A percentile compares a stretch with the other conserved stretches of the same genome.
phyloP scores from a whole-genome alignment of 2,888 invertebrate species.

The Spicauda simplicius region DNA sequence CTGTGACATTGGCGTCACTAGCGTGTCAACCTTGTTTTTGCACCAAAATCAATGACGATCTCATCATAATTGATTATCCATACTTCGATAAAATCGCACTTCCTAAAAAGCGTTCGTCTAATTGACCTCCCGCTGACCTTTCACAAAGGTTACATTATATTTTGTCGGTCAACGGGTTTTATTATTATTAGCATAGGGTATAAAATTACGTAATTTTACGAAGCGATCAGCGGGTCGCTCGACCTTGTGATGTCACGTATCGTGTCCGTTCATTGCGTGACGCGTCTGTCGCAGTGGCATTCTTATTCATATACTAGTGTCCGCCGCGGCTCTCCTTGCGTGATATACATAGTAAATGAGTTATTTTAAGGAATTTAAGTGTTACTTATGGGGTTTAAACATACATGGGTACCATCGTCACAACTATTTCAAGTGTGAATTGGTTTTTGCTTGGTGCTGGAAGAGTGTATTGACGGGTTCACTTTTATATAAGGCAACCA shows the following conservation, averaged over 20 bases:
- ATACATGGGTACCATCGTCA: too few species aligned
- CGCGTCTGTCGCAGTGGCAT: slow-evolving; percentile 33
- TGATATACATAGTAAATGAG: not conserved
- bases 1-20: slow-evolving; percentile 25
- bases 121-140: slow-evolving; percentile 65
- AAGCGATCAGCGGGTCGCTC: slow-evolving; percentile 27
- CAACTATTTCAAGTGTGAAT: too few species aligned
- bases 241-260: slow-evolving; percentile 47
- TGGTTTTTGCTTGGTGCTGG: too few species aligned
- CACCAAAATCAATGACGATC: slow-evolving; percentile 19
- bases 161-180: slow-evolving; percentile 51
- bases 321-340: not conserved
- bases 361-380: too few species aligned
- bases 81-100: slow-evolving; percentile 28
- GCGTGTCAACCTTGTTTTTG: slow-evolving; percentile 26
- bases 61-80: slow-evolving; percentile 1
- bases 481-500: too few species aligned
- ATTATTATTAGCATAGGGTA: slow-evolving; percentile 40
- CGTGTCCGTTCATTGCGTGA: slow-evolving; percentile 46
- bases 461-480: too few species aligned
- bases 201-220: slow-evolving; percentile 45
- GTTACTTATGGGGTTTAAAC: too few species aligned
- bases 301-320: slow-evolving; percentile 12
- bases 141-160: slow-evolving; percentile 50
- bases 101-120: slow-evolving; percentile 32